Conservation (phyloP, 2,888 invertebrate species). For the Mythimna albipuncta region DNA sequence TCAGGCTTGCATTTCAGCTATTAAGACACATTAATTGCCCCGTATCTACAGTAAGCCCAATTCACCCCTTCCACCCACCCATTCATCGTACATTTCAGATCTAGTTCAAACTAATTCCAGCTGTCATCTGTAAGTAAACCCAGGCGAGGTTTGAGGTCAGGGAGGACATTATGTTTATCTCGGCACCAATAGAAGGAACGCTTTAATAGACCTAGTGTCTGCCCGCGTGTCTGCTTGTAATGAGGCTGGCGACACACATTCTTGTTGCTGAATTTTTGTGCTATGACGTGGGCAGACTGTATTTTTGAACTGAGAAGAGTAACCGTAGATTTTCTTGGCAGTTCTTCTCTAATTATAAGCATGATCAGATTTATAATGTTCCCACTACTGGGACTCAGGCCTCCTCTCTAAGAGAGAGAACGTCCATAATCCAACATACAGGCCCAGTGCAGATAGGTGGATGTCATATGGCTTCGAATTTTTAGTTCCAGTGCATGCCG, state of each 20-base stretch:
- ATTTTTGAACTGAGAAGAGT: conserved; percentile 3
- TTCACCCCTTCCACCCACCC: conserved; percentile 13
- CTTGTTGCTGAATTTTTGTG: conserved; percentile 5
- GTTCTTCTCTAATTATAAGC: too few species aligned
- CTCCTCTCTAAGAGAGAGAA: too few species aligned
- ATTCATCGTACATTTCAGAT: conserved; percentile 36
- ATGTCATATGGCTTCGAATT: too few species aligned
- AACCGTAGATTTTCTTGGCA: too few species aligned
- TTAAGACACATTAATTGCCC: not conserved
- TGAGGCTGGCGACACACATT: conserved; percentile 28
- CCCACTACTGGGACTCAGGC: too few species aligned
- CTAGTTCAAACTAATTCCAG: conserved; percentile 48
- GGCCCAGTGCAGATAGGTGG: too few species aligned
- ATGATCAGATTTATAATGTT: too few species aligned
- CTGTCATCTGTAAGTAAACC: conserved; percentile 24
- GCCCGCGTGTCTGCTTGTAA: conserved; percentile 45
- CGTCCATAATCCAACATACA: too few species aligned
- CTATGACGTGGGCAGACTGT: not conserved
- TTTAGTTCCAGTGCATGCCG: too few species aligned
- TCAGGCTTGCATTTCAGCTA: too few species aligned
- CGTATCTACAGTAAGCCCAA: not conserved
- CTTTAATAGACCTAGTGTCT: conserved; percentile 43
- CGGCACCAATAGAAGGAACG: conserved; percentile 16
- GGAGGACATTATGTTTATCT: conserved; percentile 26
- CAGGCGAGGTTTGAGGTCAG: conserved; percentile 48